Conservation (phyloP, 2,113 vertebrate genomes). For the Ailurus styani region DNA sequence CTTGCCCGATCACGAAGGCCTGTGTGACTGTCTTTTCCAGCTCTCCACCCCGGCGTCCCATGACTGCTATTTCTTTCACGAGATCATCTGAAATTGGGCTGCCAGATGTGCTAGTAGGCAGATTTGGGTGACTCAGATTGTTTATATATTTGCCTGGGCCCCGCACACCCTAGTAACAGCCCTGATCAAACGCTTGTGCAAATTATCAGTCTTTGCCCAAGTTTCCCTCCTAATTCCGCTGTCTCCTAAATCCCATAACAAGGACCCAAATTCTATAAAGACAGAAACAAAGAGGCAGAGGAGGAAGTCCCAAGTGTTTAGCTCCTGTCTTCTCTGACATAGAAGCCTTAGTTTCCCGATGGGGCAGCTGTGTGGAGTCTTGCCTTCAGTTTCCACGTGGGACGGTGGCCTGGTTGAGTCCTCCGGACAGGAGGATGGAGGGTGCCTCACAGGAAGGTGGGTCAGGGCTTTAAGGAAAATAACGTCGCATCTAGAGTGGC, state of each 20-base stretch:
- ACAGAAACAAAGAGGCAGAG: background rate
- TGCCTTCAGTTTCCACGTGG: background rate
- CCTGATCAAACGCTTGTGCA: background rate
- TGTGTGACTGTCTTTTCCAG: background rate
- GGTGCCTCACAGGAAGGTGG: background rate
- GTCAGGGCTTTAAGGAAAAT: background rate
- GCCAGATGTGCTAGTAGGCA: background rate
- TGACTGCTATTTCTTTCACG: background rate
- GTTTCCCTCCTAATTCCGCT: background rate
- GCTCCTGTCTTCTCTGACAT: background rate
- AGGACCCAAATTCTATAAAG: background rate
- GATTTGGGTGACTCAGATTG: background rate
- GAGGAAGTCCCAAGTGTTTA: background rate
- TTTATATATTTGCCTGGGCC: background rate
- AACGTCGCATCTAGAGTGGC: background rate
- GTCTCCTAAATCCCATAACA: background rate
- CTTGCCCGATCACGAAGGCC: background rate
- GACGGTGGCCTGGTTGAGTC: background rate
- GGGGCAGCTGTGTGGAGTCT: background rate
- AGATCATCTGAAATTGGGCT: background rate
- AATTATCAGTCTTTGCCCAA: background rate
- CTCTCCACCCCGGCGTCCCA: background rate
- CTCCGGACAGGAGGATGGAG: background rate
- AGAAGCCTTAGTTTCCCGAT: background rate
- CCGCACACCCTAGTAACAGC: background rate